Conservation (phyloP, 2,888 invertebrate species). For the Coelopa pilipes region DNA sequence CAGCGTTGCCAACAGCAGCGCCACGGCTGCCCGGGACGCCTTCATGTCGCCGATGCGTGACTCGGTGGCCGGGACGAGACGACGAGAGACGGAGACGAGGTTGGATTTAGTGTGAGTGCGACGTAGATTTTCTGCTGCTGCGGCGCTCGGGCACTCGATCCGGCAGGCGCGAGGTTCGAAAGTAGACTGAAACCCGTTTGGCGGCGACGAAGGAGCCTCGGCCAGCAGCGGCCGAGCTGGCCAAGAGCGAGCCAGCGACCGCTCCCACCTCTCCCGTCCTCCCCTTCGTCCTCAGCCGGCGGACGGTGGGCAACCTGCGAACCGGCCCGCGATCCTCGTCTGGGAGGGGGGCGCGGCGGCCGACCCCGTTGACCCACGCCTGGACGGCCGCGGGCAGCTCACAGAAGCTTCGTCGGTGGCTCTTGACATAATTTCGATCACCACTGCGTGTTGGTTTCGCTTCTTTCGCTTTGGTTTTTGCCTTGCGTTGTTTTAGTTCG, state of each 20-base stretch:
- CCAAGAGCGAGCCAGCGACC: conserved; percentile 9
- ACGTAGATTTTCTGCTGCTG: neutral
- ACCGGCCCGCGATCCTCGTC: neutral
- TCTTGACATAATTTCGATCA: conserved; percentile 24
- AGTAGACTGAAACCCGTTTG: conserved; percentile 55
- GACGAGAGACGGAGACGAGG: too few species aligned
- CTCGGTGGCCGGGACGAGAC: too few species aligned
- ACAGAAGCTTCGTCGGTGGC: neutral
- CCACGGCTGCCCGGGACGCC: neutral
- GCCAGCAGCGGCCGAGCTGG: neutral
- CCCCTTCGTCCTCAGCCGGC: neutral
- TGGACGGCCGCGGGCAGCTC: neutral
- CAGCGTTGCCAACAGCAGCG: neutral
- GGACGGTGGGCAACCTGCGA: neutral
- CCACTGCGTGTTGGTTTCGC: neutral
- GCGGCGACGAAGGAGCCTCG: conserved; percentile 38
- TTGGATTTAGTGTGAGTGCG: too few species aligned
- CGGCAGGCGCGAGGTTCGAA: conserved; percentile 46
- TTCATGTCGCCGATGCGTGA: neutral
- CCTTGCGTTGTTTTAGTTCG: neutral
- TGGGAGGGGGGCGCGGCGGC: neutral
- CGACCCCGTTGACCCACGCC: neutral
- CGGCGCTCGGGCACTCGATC: conserved; percentile 27
- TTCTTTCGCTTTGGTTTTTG: neutral
- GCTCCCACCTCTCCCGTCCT: neutral